phyloP scores from a whole-genome alignment of 2,113 vertebrate genomes.

The Lipotes vexillifer region DNA sequence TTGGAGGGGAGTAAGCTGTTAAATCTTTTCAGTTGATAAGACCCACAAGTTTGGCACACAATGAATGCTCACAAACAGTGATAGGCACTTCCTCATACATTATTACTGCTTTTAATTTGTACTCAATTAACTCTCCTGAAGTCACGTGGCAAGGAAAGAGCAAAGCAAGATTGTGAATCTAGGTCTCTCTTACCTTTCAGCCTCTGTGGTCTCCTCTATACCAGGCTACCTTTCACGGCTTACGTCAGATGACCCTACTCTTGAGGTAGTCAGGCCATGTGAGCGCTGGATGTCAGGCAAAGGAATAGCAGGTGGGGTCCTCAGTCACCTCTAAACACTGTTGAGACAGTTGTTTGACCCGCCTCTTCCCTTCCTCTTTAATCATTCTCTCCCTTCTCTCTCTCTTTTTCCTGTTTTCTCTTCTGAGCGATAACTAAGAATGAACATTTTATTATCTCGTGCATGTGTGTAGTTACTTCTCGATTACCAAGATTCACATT shows the following conservation, averaged over 20 bases:
- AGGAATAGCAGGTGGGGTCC: rapidly evolving
- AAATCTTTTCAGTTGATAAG: not conserved
- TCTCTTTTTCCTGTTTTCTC: not conserved
- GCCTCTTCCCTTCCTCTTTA: not conserved
- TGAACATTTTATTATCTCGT: not conserved
- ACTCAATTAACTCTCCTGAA: not conserved
- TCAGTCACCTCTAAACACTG: not conserved
- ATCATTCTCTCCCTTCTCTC: not conserved
- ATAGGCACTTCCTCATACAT: not conserved
- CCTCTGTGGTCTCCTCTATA: not conserved
- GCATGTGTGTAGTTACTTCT: not conserved
- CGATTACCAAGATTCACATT: not conserved
- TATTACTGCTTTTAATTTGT: not conserved
- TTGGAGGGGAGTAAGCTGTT: not conserved
- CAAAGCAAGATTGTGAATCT: not conserved
- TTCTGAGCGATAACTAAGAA: not conserved
- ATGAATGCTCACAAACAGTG: not conserved
- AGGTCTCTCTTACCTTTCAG: not conserved
- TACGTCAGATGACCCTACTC: too few species aligned
- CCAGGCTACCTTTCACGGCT: not conserved
- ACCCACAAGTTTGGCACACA: not conserved
- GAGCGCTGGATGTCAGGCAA: too few species aligned
- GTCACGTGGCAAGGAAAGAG: not conserved
- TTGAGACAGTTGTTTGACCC: not conserved
- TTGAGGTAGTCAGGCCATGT: not conserved